phyloP scores from a whole-genome alignment of 2,888 invertebrate genomes.

The Caenorhabditis afra region DNA sequence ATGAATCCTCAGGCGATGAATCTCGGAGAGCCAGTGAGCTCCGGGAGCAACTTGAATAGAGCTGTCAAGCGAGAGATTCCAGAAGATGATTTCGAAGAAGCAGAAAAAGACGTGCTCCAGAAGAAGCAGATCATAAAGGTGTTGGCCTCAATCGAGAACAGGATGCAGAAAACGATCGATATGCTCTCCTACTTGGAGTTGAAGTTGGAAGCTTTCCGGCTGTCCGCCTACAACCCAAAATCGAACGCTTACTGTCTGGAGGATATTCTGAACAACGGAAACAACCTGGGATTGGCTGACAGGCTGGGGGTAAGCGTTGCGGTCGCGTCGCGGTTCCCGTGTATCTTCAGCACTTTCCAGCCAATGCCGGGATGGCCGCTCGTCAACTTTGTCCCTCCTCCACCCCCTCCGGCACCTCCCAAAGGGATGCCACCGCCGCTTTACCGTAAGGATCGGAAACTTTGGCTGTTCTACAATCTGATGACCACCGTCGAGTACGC shows the following conservation, averaged over 20 bases:
- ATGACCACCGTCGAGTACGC: constrained; percentile 48
- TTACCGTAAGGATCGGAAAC: constrained; percentile 20
- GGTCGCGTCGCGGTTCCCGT: background rate
- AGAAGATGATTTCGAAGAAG: background rate
- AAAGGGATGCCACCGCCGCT: constrained; percentile 1
- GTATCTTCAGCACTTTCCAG: background rate
- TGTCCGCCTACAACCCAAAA: constrained; percentile 26
- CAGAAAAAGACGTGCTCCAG: no score
- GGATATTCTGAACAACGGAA: no score
- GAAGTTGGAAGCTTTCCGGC: constrained; percentile 43
- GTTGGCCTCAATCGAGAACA: constrained; percentile 1
- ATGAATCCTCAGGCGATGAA: constrained; percentile 52
- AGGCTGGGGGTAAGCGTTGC: constrained; percentile 20
- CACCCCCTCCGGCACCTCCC: background rate
- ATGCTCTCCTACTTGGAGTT: constrained; percentile 31
- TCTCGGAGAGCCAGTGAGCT: no score
- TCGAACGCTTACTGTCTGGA: no score
- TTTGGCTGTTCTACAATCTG: constrained; percentile 40
- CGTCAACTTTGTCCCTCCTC: background rate
- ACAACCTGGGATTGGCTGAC: constrained; percentile 5
- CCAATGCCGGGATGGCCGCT: constrained; percentile 39
- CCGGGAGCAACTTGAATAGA: constrained; percentile 12
- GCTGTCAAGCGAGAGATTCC: background rate
- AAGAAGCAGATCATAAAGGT: constrained; percentile 3
- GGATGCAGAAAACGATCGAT: constrained; percentile 26